phyloP scores from a whole-genome alignment of 2,888 invertebrate species.

The Dione vanillae region DNA sequence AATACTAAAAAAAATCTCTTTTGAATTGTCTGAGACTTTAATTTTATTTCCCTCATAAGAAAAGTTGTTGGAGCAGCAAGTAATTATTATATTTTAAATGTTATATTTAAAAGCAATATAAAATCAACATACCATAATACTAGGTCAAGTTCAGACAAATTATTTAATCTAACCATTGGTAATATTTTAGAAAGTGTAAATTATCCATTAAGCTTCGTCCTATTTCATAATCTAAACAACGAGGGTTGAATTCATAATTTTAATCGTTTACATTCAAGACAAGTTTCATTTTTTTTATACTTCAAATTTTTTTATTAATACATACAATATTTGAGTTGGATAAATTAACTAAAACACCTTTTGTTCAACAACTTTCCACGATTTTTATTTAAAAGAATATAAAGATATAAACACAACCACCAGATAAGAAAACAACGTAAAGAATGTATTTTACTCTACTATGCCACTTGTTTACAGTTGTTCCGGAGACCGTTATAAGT shows the following conservation, averaged over 20 bases:
- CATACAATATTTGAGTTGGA: no score
- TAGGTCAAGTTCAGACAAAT: neutral
- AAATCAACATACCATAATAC: neutral
- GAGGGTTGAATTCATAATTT: constrained; percentile 65
- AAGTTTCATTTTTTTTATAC: no score
- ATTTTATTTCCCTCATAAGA: no score
- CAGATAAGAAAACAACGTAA: neutral
- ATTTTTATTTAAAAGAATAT: neutral
- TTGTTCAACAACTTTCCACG: neutral
- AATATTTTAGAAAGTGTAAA: constrained; percentile 53
- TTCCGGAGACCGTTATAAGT: constrained; percentile 81
- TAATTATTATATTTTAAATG: neutral
- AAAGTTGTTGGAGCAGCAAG: no score
- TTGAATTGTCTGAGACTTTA: no score
- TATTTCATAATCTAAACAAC: constrained; percentile 50
- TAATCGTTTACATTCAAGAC: constrained; percentile 50
- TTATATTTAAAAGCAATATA: neutral
- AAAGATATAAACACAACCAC: neutral
- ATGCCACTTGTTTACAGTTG: constrained; percentile 74
- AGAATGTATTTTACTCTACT: neutral
- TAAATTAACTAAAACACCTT: no score
- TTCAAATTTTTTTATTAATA: constrained; percentile 39
- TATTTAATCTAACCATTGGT: constrained; percentile 46
- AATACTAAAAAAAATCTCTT: no score
- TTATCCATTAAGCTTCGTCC: constrained; percentile 53